Conservation (phyloP, 2,888 invertebrate species). For the Cataglyphis cursor region DNA sequence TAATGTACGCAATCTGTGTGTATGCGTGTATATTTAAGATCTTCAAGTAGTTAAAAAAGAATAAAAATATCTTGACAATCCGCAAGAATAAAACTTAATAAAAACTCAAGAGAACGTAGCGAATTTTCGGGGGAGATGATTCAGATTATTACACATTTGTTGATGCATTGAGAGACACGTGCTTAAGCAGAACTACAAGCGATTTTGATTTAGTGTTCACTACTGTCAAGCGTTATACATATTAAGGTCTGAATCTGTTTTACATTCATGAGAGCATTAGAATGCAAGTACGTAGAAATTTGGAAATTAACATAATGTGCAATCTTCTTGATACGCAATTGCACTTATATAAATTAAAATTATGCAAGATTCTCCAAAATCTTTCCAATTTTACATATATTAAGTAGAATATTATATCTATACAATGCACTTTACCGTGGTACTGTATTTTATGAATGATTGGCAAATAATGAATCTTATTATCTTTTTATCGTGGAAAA, state of each 20-base stretch:
- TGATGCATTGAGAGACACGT: constrained; percentile 19
- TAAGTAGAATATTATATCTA: not conserved
- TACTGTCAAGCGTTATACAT: constrained; percentile 37
- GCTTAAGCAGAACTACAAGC: constrained; percentile 37
- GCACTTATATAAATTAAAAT: constrained; percentile 29
- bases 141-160: constrained; percentile 19
- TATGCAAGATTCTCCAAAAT: constrained; percentile 22
- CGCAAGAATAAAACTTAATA: not conserved
- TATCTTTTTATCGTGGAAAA: not conserved
- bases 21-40: not conserved
- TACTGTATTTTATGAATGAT: not conserved
- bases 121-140: constrained; percentile 1
- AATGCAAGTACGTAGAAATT: constrained; percentile 61
- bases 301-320: constrained; percentile 67
- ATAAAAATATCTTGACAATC: not conserved
- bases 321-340: constrained; percentile 39
- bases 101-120: not conserved
- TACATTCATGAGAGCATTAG: constrained; percentile 71
- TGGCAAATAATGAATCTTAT: not conserved
- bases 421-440: not conserved
- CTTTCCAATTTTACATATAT: not conserved
- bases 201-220: constrained; percentile 41
- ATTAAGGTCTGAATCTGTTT: constrained; percentile 62
- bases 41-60: not conserved
- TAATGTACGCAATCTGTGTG: not conserved